These are phyloP conservation scores for Mayetiola destructor DNA, from an alignment of 2,888 invertebrate genomes.

Conservation along the genomic window DNA sequence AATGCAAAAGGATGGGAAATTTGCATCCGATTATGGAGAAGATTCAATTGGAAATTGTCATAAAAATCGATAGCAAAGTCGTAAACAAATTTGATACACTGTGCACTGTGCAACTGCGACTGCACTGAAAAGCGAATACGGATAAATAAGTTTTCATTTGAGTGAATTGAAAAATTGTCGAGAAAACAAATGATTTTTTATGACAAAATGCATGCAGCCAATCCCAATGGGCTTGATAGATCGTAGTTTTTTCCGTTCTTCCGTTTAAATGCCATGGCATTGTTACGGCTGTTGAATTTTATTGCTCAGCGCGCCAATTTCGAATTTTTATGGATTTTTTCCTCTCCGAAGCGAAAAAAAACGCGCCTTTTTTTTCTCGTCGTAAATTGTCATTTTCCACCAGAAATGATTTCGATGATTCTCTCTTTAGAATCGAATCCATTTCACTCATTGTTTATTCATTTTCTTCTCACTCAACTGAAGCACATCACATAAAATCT, in stretches of 20 bases:
- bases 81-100: background rate
- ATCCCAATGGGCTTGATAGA: constrained; percentile 9
- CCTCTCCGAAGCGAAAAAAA: background rate
- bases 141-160: background rate
- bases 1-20: background rate
- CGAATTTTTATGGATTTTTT: constrained; percentile 5
- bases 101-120: background rate
- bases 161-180: background rate
- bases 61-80: constrained; percentile 12
- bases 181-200: too few species aligned
- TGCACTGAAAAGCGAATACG: background rate
- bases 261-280: background rate
- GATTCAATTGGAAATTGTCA: background rate
- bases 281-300: constrained; percentile 8
- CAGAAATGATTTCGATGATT: too few species aligned
- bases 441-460: background rate
- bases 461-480: background rate
- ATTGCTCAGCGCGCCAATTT: constrained; percentile 10
- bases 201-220: background rate
- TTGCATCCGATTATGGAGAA: background rate
- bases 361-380: background rate
- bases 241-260: background rate
- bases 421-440: too few species aligned
- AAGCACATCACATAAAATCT: background rate
- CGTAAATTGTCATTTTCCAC: constrained; percentile 7